Conservation (phyloP, 2,113 vertebrate species). For the Macquaria ambigua region DNA sequence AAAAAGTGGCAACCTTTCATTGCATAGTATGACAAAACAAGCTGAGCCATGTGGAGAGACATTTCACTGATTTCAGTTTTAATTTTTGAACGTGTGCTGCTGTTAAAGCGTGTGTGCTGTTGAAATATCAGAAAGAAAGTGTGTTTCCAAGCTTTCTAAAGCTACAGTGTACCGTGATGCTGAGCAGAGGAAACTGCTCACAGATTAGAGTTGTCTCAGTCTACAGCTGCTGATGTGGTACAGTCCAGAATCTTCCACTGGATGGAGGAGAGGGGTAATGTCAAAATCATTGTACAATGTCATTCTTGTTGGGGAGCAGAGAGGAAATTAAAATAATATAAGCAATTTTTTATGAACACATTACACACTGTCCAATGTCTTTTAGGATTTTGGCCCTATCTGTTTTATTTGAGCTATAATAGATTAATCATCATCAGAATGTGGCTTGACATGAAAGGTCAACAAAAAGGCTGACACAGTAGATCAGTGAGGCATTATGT, state of each 20-base stretch:
- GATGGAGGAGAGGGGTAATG: neutral
- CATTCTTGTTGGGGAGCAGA: neutral
- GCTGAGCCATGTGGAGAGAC: neutral
- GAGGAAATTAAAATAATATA: neutral
- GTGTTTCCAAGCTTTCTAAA: neutral
- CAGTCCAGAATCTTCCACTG: conserved; percentile 24
- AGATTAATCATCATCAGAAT: neutral
- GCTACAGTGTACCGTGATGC: neutral
- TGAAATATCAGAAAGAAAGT: too few relatives aligned
- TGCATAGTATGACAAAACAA: neutral
- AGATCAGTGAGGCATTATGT: neutral
- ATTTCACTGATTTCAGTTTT: neutral
- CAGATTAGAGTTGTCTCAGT: neutral
- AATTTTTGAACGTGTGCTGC: neutral
- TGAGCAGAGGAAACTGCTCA: neutral
- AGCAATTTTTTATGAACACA: neutral
- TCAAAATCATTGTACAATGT: neutral
- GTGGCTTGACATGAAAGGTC: neutral
- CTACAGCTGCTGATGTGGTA: conserved; percentile 1
- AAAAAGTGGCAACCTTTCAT: neutral
- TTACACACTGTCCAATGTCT: neutral
- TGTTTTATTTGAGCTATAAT: neutral
- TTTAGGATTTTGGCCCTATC: neutral
- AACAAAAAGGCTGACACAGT: neutral
- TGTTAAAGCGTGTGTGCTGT: neutral